These are phyloP conservation scores for Chinchilla lanigera DNA, from an alignment of 2,113 vertebrate species.

Conservation along the genomic window DNA sequence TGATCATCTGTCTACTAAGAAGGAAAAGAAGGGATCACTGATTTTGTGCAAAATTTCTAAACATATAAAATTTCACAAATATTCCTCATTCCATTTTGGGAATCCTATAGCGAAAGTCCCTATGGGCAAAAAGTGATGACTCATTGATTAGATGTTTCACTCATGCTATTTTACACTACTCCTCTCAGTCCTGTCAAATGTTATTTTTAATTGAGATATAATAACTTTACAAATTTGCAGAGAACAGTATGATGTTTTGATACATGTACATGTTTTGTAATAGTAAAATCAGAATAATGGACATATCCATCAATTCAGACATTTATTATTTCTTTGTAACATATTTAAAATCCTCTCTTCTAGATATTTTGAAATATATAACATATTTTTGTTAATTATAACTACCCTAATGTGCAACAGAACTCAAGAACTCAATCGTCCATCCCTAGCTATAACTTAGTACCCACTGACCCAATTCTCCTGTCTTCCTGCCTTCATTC, in stretches of 20 bases:
- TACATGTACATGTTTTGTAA: background rate
- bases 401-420: background rate
- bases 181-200: background rate
- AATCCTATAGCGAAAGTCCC: background rate
- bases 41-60: constrained; percentile 4
- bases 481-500: accelerated
- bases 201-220: background rate
- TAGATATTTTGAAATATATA: background rate
- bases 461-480: background rate
- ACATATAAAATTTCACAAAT: background rate
- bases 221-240: background rate
- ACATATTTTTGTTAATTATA: background rate
- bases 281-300: background rate
- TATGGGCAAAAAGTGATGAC: background rate
- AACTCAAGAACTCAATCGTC: background rate
- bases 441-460: too few relatives aligned
- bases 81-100: background rate
- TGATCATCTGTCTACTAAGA: background rate
- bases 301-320: background rate
- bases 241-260: background rate
- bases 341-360: background rate
- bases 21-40: background rate
- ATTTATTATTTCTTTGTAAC: background rate
- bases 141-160: background rate
- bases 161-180: background rate